These are phyloP conservation scores for Hypocryptadius cinnamomeus DNA, from an alignment of 2,113 vertebrate genomes.

Conservation along the genomic window DNA sequence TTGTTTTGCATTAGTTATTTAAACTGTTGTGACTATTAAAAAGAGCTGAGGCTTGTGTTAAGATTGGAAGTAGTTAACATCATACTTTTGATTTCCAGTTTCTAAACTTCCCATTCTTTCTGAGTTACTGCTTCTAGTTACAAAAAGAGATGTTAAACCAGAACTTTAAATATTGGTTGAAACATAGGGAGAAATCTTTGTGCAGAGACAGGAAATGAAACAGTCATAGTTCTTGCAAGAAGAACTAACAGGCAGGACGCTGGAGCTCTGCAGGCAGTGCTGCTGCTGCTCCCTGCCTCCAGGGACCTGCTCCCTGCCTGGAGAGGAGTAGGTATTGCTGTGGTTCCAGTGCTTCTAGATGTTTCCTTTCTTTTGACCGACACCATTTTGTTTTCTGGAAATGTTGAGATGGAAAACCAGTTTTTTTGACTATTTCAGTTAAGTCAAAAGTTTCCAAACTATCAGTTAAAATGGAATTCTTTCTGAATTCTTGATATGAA, in stretches of 20 bases:
- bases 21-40: not conserved
- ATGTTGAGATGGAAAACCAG: not conserved
- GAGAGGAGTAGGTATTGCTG: not conserved
- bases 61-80: not conserved
- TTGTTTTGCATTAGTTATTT: not conserved
- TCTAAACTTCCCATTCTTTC: not conserved
- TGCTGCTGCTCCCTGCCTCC: not conserved
- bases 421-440: not conserved
- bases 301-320: fast-evolving
- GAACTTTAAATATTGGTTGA: not conserved
- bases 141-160: not conserved
- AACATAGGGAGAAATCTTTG: not conserved
- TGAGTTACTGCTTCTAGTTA: not conserved
- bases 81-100: not conserved
- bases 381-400: not conserved
- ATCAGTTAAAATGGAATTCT: not conserved
- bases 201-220: not conserved
- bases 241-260: not conserved
- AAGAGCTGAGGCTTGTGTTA: not conserved
- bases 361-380: not conserved
- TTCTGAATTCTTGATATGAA: not conserved
- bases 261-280: not conserved
- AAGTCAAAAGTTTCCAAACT: not conserved
- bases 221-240: not conserved
- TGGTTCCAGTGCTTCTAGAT: not conserved